phyloP scores from a whole-genome alignment of 2,797 vertebrate genomes.

The Hemitrygon akajei region DNA sequence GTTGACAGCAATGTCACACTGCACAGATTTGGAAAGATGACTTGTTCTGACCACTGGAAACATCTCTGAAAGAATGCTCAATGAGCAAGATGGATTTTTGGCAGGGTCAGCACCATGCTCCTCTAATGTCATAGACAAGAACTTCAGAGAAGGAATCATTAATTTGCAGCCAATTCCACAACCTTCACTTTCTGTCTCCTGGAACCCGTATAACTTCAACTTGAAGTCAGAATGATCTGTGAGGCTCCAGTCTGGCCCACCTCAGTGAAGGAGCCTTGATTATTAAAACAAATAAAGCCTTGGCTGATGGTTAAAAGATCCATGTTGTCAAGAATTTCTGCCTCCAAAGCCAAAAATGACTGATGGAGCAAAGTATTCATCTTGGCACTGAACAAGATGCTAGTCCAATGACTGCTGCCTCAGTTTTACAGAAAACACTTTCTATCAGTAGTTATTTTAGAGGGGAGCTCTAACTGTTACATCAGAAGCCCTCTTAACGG shows the following conservation, averaged over 20 bases:
- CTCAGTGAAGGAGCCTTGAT: not conserved
- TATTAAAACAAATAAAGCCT: constrained; percentile 19
- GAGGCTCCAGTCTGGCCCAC: not conserved
- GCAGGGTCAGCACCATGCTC: not conserved
- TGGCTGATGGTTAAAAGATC: not conserved
- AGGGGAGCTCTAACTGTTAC: not conserved
- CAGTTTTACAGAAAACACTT: not conserved
- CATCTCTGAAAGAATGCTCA: not conserved
- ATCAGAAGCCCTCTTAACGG: not conserved
- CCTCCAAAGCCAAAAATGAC: not conserved
- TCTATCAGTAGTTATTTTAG: not conserved
- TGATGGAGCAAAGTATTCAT: constrained; percentile 7
- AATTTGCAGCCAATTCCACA: not conserved
- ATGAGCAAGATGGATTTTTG: not conserved
- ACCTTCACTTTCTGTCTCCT: not conserved
- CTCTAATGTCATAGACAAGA: not conserved
- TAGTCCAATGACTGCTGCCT: not conserved
- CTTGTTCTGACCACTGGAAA: not conserved
- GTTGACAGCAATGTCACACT: not conserved
- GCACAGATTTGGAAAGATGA: not conserved
- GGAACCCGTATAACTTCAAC: not conserved
- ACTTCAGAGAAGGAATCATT: not conserved
- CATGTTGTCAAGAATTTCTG: not conserved
- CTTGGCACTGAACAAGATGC: constrained; percentile 6
- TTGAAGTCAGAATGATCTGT: constrained; percentile 22